A percentile compares a stretch with the other conserved stretches of the same genome.
Evolutionary conservation across 2,888 invertebrate species (phyloP).

Genomic region (Epinotia demarniana): DNA sequence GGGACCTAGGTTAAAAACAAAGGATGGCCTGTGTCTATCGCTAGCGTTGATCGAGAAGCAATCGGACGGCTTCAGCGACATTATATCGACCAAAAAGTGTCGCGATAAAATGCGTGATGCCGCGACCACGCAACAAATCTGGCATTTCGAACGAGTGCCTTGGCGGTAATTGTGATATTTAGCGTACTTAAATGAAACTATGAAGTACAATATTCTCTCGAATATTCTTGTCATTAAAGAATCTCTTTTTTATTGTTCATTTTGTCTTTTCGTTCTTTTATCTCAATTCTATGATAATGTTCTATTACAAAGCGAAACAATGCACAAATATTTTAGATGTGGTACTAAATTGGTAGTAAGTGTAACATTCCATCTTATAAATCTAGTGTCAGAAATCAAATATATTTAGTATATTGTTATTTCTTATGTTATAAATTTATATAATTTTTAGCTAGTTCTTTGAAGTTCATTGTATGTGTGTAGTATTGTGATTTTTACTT

Average conservation of each 20-base stretch:
- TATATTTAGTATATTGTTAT: conserved; percentile 8
- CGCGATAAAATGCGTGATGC: conserved; percentile 56
- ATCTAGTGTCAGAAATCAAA: neutral
- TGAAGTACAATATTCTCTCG: conserved; percentile 13
- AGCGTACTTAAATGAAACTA: conserved; percentile 21
- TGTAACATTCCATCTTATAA: conserved; percentile 15
- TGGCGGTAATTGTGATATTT: conserved; percentile 83
- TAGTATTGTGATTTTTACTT: conserved; percentile 19
- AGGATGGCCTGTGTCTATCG: conserved; percentile 68
- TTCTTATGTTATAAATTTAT: neutral
- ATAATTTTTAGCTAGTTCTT: neutral
- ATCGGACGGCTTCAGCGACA: conserved; percentile 61
- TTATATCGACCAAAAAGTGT: conserved; percentile 86
- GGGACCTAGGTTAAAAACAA: conserved; percentile 71
- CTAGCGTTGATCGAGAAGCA: conserved; percentile 59
- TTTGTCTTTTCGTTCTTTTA: conserved; percentile 3
- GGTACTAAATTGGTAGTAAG: neutral
- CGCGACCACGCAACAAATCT: conserved; percentile 84
- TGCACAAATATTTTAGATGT: neutral
- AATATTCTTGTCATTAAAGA: conserved; percentile 13
- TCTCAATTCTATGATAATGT: neutral
- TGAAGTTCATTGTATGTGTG: conserved; percentile 2
- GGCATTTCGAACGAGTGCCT: conserved; percentile 87
- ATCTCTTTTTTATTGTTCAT: neutral
- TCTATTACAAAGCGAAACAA: neutral